Evolutionary conservation across 2,888 invertebrate species (phyloP).

Genomic region (Brachycybe producta): DNA sequence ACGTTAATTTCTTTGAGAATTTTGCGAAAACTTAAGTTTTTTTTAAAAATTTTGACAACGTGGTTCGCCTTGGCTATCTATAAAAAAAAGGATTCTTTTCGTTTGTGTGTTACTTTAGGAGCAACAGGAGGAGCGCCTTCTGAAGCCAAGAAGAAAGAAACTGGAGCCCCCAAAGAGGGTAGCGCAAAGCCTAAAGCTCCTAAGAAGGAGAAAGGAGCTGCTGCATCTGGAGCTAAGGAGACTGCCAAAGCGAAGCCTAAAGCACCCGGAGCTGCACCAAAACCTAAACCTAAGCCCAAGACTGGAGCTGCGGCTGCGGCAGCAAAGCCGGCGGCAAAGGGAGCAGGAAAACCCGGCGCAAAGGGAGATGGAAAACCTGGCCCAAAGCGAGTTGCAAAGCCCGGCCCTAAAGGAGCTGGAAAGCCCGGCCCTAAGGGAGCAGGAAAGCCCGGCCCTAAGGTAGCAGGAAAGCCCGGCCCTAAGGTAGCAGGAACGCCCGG

Average conservation of each 20-base stretch:
- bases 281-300: conserved; percentile 33
- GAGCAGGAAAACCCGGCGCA: conserved; percentile 22
- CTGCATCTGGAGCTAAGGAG: conserved; percentile 5
- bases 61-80: conserved; percentile 34
- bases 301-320: conserved; percentile 37
- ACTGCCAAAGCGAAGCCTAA: conserved; percentile 37
- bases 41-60: too few relatives aligned
- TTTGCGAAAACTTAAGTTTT: too few relatives aligned
- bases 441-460: conserved; percentile 14
- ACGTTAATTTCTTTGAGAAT: too few relatives aligned
- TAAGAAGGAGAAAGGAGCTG: conserved; percentile 25
- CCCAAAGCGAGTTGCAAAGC: conserved; percentile 27
- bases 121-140: too few relatives aligned
- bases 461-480: conserved; percentile 24
- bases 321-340: conserved; percentile 27
- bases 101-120: conserved; percentile 14
- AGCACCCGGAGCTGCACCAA: conserved; percentile 34
- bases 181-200: conserved; percentile 28
- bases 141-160: conserved; percentile 24
- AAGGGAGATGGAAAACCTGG: conserved; percentile 40
- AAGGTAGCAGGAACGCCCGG: conserved; percentile 39
- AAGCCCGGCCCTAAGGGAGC: conserved; percentile 30
- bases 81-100: conserved; percentile 31
- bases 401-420: conserved; percentile 25
- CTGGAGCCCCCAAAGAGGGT: conserved; percentile 36